Conservation (phyloP, 2,888 invertebrate genomes). For the Uropetala carovei region DNA sequence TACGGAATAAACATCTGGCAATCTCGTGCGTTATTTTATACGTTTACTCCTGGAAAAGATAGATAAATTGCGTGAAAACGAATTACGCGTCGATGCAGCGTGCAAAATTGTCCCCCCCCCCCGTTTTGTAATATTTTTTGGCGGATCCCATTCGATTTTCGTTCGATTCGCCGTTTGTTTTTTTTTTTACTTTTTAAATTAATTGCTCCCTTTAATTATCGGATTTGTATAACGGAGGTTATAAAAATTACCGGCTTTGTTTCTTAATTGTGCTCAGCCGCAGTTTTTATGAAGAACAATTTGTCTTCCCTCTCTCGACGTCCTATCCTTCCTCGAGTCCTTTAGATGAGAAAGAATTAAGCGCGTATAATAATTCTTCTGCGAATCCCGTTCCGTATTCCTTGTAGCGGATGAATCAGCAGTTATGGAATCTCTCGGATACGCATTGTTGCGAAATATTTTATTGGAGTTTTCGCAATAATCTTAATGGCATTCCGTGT, state of each 20-base stretch:
- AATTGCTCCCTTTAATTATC: no score
- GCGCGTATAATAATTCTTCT: background rate
- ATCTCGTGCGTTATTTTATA: no score
- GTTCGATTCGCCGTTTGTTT: no score
- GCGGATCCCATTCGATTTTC: no score
- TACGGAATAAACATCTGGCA: background rate
- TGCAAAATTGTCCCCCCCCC: no score
- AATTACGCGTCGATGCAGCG: no score
- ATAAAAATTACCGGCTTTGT: background rate
- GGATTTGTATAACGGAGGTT: background rate
- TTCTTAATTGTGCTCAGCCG: background rate
- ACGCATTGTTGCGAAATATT: background rate
- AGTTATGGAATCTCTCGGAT: background rate
- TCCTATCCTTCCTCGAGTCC: background rate
- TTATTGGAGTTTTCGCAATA: background rate
- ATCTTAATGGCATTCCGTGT: background rate
- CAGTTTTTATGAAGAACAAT: background rate
- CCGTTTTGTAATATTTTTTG: no score
- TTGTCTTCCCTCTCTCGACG: background rate
- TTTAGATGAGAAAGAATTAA: background rate
- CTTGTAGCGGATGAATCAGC: background rate
- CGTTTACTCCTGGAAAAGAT: no score
- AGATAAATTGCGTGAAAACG: no score
- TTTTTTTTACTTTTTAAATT: no score
- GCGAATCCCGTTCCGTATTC: constrained; percentile 13